Evolutionary conservation across 2,113 vertebrate species (phyloP).

Genomic region (Apus apus): DNA sequence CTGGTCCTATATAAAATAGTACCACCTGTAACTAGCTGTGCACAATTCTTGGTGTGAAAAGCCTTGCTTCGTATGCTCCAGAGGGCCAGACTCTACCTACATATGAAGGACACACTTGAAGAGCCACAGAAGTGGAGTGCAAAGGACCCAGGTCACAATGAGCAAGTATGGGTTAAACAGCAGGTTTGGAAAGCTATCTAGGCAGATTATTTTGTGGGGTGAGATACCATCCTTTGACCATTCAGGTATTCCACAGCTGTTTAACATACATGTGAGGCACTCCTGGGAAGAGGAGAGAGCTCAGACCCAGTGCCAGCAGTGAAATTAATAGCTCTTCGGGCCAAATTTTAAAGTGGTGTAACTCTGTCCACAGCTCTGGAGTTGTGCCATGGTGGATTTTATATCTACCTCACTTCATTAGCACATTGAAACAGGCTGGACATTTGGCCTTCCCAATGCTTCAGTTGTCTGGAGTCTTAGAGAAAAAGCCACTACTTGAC

Average conservation of each 20-base stretch:
- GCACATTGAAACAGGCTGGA: not conserved
- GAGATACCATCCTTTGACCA: not conserved
- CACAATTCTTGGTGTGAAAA: not conserved
- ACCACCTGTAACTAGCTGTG: not conserved
- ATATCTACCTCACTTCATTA: not conserved
- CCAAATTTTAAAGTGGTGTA: not conserved
- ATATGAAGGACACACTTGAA: not conserved
- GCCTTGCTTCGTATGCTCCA: not conserved
- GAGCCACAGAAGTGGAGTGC: not conserved
- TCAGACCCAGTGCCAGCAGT: not conserved
- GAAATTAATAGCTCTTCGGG: not conserved
- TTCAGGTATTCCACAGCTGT: not conserved
- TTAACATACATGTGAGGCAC: not conserved
- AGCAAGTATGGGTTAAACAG: not conserved
- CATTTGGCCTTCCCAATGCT: not conserved
- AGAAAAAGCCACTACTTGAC: not conserved
- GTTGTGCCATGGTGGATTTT: not conserved
- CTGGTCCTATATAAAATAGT: not conserved
- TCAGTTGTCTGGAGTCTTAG: not conserved
- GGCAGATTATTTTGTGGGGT: not conserved
- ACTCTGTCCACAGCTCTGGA: not conserved
- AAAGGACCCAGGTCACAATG: not conserved
- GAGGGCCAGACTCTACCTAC: not conserved
- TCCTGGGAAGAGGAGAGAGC: not conserved
- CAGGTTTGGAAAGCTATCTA: not conserved